These are phyloP conservation scores for Erpobdella octoculata DNA, from an alignment of 2,888 invertebrate species.

Conservation along the genomic window DNA sequence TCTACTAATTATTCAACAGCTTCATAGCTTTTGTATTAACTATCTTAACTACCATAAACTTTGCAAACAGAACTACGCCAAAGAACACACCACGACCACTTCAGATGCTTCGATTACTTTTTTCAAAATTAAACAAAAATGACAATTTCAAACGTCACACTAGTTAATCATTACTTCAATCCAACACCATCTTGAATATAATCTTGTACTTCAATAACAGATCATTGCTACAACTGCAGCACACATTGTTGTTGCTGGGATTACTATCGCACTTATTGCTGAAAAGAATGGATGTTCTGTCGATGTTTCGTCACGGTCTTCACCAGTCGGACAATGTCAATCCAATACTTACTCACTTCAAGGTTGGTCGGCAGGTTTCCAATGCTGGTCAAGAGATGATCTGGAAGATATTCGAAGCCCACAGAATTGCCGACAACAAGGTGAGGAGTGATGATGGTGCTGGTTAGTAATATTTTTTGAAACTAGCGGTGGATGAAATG, in stretches of 20 bases:
- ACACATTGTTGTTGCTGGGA: slow-evolving; percentile 37
- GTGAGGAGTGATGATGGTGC: slow-evolving; percentile 56
- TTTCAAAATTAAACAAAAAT: too few species aligned
- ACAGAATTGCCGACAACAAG: slow-evolving; percentile 78
- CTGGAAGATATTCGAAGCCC: slow-evolving; percentile 85
- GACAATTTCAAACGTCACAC: too few species aligned
- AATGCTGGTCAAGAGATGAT: slow-evolving; percentile 79
- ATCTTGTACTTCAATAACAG: background rate
- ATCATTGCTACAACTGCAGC: too few species aligned
- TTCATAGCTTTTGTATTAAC: too few species aligned
- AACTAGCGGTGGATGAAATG: background rate
- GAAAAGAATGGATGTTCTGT: slow-evolving; percentile 26
- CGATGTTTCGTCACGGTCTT: slow-evolving; percentile 35
- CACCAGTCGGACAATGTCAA: slow-evolving; percentile 51
- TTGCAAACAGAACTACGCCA: too few species aligned
- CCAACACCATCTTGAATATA: background rate
- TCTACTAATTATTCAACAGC: too few species aligned
- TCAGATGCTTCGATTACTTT: too few species aligned
- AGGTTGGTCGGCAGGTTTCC: slow-evolving; percentile 71
- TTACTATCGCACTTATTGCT: too few species aligned
- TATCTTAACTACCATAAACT: too few species aligned
- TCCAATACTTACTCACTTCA: slow-evolving; percentile 78
- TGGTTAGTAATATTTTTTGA: background rate
- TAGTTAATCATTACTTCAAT: too few species aligned
- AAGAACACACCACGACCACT: too few species aligned